Evolutionary conservation across 2,888 invertebrate genomes (phyloP), one percentile per base, ranked within the genome.

Genomic region (Euplexia lucipara): DNA sequence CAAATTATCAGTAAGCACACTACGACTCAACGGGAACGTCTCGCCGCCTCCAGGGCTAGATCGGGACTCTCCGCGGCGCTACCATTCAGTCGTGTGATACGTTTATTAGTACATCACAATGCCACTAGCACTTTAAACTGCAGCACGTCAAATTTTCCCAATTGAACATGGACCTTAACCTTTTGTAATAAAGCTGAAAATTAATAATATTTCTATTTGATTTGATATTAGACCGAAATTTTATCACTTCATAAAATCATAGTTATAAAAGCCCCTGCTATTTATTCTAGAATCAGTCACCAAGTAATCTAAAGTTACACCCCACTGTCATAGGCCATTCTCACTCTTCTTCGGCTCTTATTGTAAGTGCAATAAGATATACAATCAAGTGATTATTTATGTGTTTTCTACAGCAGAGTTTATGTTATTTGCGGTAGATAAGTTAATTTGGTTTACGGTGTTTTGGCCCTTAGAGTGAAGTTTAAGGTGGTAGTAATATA

Each of bases 361-460:
- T 35, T 41, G 0, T 32, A 1, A 35, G 3, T 9, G 41, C 0
- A 14, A 20, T 66, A 76, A 52, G 12, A 70, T 58, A 51, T 26
- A 56, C 41, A 70, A 61, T 70, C 12, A 12, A 10, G 48, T 45
- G 7, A 14, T 48, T 22, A 32, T 16, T 20, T 0, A 4, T n/a
- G n/a, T 35, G 14, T 63, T 26, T 58, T 54, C 54, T 68, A 62
- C 52, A 66, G 49, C 70, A 68, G 65, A 78, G 68, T 83, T 81
- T 70, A 70, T 72, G 69, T 75, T 87, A 83, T 87, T 89, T 87
- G 76, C 72, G 62, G 75, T 81, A 86, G 90, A 91, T 91, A 90
- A 88, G 83, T 86, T 86, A 83, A 87, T 88, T 87, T 84, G 58
- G 79, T 85, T 84, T 81, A 79, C 78, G 69, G 83, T 81, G 79